Percentiles rank a stretch among this genome's conserved stretches.
Evolutionary conservation across 1,140 invertebrate species (phyloP).

Genomic region (Bombus impatiens): DNA sequence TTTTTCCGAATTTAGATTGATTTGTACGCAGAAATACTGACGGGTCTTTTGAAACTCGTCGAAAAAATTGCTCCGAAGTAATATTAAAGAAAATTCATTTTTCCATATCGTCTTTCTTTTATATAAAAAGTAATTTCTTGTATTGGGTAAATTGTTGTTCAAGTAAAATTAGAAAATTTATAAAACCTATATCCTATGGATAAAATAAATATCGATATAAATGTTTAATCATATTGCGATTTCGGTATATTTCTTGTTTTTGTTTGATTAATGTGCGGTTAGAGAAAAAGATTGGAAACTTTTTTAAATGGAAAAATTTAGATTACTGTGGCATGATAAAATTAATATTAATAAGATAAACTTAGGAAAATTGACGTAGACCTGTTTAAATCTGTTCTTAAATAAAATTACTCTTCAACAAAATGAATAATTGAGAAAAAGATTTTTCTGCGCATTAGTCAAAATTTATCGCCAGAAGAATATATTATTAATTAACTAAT

Average conservation of each 20-base stretch:
- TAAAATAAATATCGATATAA: neutral
- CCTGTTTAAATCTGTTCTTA: too few species aligned
- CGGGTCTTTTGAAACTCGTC: neutral
- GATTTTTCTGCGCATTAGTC: too few species aligned
- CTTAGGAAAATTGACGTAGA: too few species aligned
- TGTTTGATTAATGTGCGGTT: neutral
- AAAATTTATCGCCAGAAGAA: too few species aligned
- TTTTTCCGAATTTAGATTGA: neutral
- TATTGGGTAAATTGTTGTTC: neutral
- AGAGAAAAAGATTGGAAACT: neutral
- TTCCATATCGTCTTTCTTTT: neutral
- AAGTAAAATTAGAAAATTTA: too few species aligned
- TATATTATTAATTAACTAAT: too few species aligned
- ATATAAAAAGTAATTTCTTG: neutral
- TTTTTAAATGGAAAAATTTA: neutral
- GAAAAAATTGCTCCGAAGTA: neutral
- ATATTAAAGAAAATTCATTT: neutral
- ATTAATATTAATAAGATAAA: too few species aligned
- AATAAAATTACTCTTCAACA: too few species aligned
- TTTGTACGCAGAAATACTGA: neutral
- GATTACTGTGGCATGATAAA: too few species aligned
- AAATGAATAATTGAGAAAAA: too few species aligned
- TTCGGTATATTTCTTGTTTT: neutral
- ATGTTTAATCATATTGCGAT: neutral
- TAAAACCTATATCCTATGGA: neutral